Evolutionary conservation across 2,797 vertebrate species (phyloP).

Genomic region (Poeciliopsis presidionis): DNA sequence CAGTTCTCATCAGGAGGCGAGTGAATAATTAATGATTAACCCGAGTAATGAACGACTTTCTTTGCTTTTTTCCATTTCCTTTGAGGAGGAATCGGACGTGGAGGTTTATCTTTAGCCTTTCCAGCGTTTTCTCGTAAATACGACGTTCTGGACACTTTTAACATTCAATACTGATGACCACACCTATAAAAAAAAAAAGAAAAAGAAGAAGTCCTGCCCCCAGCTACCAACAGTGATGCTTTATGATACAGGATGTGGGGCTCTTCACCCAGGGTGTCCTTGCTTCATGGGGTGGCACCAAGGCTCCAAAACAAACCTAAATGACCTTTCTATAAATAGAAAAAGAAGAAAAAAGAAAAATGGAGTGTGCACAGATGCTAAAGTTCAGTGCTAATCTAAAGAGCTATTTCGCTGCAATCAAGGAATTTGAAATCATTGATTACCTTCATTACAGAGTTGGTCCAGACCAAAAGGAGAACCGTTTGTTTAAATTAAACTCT

Average conservation of each 20-base stretch:
- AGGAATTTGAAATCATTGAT: not conserved
- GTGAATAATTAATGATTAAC: constrained; percentile 28
- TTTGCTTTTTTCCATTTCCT: not conserved
- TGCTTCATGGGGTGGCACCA: not conserved
- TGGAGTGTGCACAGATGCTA: not conserved
- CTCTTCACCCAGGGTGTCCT: not conserved
- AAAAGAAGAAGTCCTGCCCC: not conserved
- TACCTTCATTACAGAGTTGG: not conserved
- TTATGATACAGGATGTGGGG: not conserved
- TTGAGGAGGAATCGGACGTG: not conserved
- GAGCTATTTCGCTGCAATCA: not conserved
- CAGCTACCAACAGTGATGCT: not conserved
- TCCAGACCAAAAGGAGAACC: not conserved
- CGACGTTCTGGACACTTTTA: not conserved
- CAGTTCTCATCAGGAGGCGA: constrained; percentile 7
- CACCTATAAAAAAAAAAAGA: not conserved
- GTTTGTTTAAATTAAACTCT: not conserved
- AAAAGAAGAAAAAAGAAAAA: not conserved
- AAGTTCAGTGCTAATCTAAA: not conserved
- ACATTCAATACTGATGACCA: not conserved
- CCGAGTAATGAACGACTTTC: constrained; percentile 4
- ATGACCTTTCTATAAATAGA: not conserved
- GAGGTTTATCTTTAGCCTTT: not conserved
- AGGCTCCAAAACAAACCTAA: not conserved
- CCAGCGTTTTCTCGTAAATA: not conserved